These are phyloP conservation scores for Apis cerana DNA, from an alignment of 1,140 invertebrate genomes.

Conservation along the genomic window DNA sequence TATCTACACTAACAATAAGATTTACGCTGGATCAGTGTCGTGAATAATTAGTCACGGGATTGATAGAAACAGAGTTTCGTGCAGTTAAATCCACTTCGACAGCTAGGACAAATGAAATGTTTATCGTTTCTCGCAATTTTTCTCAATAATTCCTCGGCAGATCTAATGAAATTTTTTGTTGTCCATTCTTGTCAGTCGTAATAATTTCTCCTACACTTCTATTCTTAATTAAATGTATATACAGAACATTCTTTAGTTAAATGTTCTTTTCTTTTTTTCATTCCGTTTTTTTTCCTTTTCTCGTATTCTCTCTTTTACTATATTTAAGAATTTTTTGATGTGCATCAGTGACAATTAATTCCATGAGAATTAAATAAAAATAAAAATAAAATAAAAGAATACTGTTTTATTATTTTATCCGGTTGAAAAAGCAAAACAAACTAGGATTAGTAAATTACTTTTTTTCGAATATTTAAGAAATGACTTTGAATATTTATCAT, in stretches of 20 bases:
- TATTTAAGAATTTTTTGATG: not conserved
- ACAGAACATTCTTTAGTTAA: constrained; percentile 1
- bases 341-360: constrained; percentile 19
- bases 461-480: not conserved
- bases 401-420: not conserved
- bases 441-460: not conserved
- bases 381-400: not conserved
- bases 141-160: constrained; percentile 26
- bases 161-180: constrained; percentile 44
- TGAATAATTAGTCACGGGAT: not conserved
- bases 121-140: constrained; percentile 32
- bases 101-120: constrained; percentile 33
- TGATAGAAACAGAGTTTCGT: not conserved
- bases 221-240: too few relatives aligned
- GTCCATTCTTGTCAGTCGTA: constrained; percentile 21
- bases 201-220: constrained; percentile 26
- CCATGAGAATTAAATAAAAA: too few relatives aligned
- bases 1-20: not conserved
- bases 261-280: not conserved
- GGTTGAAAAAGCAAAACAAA: not conserved
- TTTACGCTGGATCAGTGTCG: constrained; percentile 7
- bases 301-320: not conserved
- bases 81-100: constrained; percentile 17
- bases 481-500: not conserved
- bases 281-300: not conserved